Evolutionary conservation across 2,888 invertebrate species (phyloP).

Genomic region (Nemapogon koenigi): DNA sequence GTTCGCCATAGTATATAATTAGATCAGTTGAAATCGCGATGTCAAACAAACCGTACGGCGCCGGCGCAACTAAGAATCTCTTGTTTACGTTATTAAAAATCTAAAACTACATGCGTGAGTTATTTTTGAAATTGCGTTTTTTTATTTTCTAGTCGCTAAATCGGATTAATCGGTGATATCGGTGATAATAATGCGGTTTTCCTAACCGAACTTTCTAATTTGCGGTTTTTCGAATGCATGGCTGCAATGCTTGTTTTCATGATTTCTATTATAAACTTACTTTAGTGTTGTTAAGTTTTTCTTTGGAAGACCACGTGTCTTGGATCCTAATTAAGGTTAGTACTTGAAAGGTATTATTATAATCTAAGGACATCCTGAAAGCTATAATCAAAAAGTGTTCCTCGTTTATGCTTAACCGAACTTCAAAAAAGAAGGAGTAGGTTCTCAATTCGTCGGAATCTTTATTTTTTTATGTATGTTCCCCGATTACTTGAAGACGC

Average conservation of each 20-base stretch:
- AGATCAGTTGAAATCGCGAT: conserved; percentile 51
- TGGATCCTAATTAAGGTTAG: too few relatives aligned
- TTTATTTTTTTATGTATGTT: too few relatives aligned
- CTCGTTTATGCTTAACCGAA: too few relatives aligned
- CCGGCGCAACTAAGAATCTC: conserved; percentile 13
- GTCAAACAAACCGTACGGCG: conserved; percentile 39
- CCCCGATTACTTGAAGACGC: too few relatives aligned
- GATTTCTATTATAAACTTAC: background rate
- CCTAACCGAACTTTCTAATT: background rate
- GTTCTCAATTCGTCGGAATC: too few relatives aligned
- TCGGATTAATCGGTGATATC: background rate
- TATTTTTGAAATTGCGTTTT: conserved; percentile 4
- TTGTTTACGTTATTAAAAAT: conserved; percentile 31
- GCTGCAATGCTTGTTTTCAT: background rate
- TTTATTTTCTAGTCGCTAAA: background rate
- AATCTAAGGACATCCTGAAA: too few relatives aligned
- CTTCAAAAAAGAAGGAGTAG: too few relatives aligned
- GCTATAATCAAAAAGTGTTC: too few relatives aligned
- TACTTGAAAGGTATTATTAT: too few relatives aligned
- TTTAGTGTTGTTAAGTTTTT: background rate
- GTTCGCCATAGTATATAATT: conserved; percentile 31
- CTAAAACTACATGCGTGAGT: too few relatives aligned
- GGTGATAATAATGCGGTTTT: background rate
- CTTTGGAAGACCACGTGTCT: too few relatives aligned
- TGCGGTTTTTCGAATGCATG: background rate